Evolutionary conservation across 1,140 invertebrate species (phyloP).

Genomic region (Stenopsyche tienmushanensis): DNA sequence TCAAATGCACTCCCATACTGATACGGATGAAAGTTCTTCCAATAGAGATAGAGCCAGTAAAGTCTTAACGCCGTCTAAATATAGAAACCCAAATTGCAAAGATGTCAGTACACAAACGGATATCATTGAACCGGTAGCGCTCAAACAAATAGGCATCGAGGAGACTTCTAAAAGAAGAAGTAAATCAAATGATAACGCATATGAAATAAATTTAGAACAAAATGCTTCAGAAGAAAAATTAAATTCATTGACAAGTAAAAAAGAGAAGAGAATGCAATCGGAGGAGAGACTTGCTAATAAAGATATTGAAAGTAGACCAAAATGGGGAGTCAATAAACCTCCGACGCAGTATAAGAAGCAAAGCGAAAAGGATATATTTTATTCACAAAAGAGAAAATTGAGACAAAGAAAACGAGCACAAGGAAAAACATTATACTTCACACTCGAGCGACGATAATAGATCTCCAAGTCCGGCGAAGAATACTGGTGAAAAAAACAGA

Average conservation of each 20-base stretch:
- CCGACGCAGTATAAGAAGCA: conserved; percentile 73
- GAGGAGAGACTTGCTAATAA: conserved; percentile 55
- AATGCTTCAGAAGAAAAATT: conserved; percentile 52
- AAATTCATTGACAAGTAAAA: conserved; percentile 46
- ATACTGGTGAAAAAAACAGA: conserved; percentile 44
- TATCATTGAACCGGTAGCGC: conserved; percentile 41
- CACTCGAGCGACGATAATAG: conserved; percentile 63
- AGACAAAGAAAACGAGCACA: conserved; percentile 57
- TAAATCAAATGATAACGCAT: conserved; percentile 45
- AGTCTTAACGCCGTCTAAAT: conserved; percentile 64
- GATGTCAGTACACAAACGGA: conserved; percentile 72
- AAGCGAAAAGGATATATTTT: conserved; percentile 74
- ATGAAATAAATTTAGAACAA: conserved; percentile 49
- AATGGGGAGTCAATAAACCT: conserved; percentile 69
- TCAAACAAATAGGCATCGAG: conserved; percentile 17
- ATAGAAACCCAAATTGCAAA: conserved; percentile 55
- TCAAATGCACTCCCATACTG: conserved; percentile 43
- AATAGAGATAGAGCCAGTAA: conserved; percentile 50
- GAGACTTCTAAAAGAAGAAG: conserved; percentile 42
- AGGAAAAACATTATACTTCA: conserved; percentile 54
- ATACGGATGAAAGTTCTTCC: conserved; percentile 29
- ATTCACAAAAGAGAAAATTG: conserved; percentile 65
- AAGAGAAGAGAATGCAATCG: conserved; percentile 55
- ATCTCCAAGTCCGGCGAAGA: conserved; percentile 53
- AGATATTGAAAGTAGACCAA: conserved; percentile 61